phyloP scores from a whole-genome alignment of 2,888 invertebrate species.

The Drosophila sordidula region DNA sequence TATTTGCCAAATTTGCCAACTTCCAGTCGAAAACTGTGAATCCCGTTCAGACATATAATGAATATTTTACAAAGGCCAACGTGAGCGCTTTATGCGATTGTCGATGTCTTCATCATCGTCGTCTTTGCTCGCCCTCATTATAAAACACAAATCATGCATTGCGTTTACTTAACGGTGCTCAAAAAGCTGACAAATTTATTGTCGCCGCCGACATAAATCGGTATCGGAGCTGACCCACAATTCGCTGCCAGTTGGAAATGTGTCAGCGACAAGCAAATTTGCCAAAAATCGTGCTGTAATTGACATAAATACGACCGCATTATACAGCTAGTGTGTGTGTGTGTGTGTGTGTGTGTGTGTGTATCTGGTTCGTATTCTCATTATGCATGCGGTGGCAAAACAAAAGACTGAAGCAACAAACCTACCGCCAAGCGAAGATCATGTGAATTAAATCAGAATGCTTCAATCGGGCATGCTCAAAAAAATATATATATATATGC shows the following conservation, averaged over 20 bases:
- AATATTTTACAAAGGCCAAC: slow-evolving; percentile 56
- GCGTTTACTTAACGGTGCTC: slow-evolving; percentile 79
- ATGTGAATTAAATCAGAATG: slow-evolving; percentile 22
- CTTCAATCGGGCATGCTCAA: neutral
- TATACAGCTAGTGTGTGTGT: slow-evolving; percentile 40
- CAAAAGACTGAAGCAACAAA: slow-evolving; percentile 61
- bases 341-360: slow-evolving; percentile 6
- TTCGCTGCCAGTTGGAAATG: slow-evolving; percentile 60
- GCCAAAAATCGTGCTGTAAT: slow-evolving; percentile 81
- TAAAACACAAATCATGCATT: slow-evolving; percentile 81
- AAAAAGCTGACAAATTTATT: slow-evolving; percentile 80
- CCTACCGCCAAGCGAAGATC: slow-evolving; percentile 35
- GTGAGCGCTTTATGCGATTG: slow-evolving; percentile 29
- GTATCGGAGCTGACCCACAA: slow-evolving; percentile 67
- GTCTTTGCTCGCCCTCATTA: slow-evolving; percentile 69
- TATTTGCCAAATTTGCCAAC: slow-evolving; percentile 19
- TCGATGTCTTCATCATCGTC: slow-evolving; percentile 42
- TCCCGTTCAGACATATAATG: slow-evolving; percentile 31
- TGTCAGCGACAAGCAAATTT: slow-evolving; percentile 70
- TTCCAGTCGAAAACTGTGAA: slow-evolving; percentile 10
- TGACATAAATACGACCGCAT: slow-evolving; percentile 67
- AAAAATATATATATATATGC: neutral
- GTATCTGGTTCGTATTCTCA: slow-evolving; percentile 49
- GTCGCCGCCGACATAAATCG: slow-evolving; percentile 71
- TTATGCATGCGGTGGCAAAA: slow-evolving; percentile 61